A percentile compares a stretch with the other conserved stretches of the same genome.
Evolutionary conservation across 2,888 invertebrate genomes (phyloP).

Genomic region (Ichneumoninae sp.): DNA sequence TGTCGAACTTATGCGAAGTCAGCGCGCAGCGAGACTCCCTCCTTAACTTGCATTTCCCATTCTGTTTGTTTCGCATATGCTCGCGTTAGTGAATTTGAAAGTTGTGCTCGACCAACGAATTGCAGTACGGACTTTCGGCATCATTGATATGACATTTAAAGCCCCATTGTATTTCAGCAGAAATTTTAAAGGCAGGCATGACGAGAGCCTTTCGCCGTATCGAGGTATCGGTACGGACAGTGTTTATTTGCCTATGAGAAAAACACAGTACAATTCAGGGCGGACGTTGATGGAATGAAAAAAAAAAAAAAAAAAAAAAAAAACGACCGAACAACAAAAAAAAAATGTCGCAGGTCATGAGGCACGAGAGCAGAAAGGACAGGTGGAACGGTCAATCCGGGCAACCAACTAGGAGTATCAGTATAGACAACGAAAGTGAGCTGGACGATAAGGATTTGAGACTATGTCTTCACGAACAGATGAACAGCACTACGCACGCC

Average conservation of each 20-base stretch:
- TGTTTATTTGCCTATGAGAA: not conserved
- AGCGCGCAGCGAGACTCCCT: no score
- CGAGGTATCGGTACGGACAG: not conserved
- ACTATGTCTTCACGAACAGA: slow-evolving; percentile 81
- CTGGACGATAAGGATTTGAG: slow-evolving; percentile 85
- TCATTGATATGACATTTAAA: not conserved
- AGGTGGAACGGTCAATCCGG: slow-evolving; percentile 81
- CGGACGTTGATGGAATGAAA: not conserved
- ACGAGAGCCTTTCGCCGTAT: not conserved
- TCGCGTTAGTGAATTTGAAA: not conserved
- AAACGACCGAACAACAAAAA: not conserved
- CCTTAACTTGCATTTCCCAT: not conserved
- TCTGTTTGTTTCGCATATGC: not conserved
- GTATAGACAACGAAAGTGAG: slow-evolving; percentile 86
- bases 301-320: not conserved
- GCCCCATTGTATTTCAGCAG: slow-evolving; percentile 8
- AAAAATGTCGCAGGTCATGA: slow-evolving; percentile 89
- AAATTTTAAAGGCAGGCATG: not conserved
- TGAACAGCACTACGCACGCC: slow-evolving; percentile 70
- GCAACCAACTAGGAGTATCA: slow-evolving; percentile 79
- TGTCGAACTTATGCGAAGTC: no score
- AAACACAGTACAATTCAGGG: not conserved
- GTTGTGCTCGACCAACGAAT: not conserved
- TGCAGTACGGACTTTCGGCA: not conserved
- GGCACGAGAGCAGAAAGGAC: slow-evolving; percentile 88